Evolutionary conservation across 2,797 vertebrate species (phyloP).

Genomic region (Novumbra hubbsi): DNA sequence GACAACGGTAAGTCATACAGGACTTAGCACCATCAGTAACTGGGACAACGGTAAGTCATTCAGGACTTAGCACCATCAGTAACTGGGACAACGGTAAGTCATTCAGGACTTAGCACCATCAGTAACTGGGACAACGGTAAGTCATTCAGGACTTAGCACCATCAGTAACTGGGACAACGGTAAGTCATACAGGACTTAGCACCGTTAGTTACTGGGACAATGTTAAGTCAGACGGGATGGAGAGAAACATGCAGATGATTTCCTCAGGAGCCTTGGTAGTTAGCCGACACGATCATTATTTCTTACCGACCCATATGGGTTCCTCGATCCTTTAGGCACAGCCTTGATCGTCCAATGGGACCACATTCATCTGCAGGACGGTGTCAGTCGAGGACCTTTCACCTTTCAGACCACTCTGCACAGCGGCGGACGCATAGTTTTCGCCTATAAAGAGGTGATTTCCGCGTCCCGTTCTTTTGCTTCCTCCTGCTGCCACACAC

Average conservation of each 20-base stretch:
- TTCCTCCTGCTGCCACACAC: not conserved
- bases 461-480: not conserved
- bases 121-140: slow-evolving; percentile 88
- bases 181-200: slow-evolving; percentile 65
- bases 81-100: slow-evolving; percentile 85
- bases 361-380: slow-evolving; percentile 85
- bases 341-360: slow-evolving; percentile 93
- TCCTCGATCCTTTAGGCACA: slow-evolving; percentile 72
- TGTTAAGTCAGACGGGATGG: slow-evolving; percentile 39
- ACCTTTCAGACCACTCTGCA: slow-evolving; percentile 90
- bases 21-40: slow-evolving; percentile 89
- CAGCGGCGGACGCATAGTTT: slow-evolving; percentile 89
- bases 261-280: too few relatives aligned
- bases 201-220: slow-evolving; percentile 93
- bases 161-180: too few relatives aligned
- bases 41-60: slow-evolving; percentile 80
- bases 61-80: slow-evolving; percentile 86
- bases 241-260: not conserved
- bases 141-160: too few relatives aligned
- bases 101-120: slow-evolving; percentile 82
- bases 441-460: slow-evolving; percentile 91
- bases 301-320: not conserved
- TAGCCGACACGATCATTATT: too few relatives aligned
- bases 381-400: slow-evolving; percentile 83
- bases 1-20: slow-evolving; percentile 79